Evolutionary conservation across 2,797 vertebrate species (phyloP).

Genomic region (Bradypodion ventrale): DNA sequence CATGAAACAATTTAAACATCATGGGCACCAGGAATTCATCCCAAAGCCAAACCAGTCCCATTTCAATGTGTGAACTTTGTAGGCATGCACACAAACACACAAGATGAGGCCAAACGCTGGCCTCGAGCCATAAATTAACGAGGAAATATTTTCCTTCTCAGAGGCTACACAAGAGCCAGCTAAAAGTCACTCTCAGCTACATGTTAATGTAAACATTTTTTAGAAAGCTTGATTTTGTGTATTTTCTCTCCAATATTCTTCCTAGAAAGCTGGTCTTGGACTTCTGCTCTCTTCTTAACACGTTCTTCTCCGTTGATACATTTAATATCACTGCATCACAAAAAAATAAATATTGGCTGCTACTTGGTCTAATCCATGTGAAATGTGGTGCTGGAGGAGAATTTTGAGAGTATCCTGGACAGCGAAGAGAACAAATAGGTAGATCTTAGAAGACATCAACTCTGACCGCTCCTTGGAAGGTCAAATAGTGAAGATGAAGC

Average conservation of each 20-base stretch:
- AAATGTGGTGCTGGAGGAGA: too few relatives aligned
- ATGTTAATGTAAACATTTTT: slow-evolving; percentile 7
- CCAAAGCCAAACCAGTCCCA: slow-evolving; percentile 54
- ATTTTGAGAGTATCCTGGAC: too few relatives aligned
- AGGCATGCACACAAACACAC: slow-evolving; percentile 49
- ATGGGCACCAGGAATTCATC: slow-evolving; percentile 66
- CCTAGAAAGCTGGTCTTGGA: not conserved
- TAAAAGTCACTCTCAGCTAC: not conserved
- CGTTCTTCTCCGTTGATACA: slow-evolving; percentile 17
- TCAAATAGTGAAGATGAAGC: too few relatives aligned
- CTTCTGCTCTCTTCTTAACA: slow-evolving; percentile 15
- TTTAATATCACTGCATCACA: fast-evolving
- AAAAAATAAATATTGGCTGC: too few relatives aligned
- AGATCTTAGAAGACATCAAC: too few relatives aligned
- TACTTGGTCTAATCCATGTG: too few relatives aligned
- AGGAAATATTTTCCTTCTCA: slow-evolving; percentile 8
- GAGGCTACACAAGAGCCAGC: not conserved
- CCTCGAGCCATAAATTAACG: slow-evolving; percentile 11
- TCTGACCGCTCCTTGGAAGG: too few relatives aligned
- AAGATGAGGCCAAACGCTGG: slow-evolving; percentile 44
- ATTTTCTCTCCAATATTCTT: not conserved
- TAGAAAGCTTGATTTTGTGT: not conserved
- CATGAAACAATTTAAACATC: slow-evolving; percentile 61
- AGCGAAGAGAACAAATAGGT: too few relatives aligned
- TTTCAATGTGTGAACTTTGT: slow-evolving; percentile 63